Evolutionary conservation across 2,888 invertebrate genomes (phyloP), one percentile per base, ranked within the genome.

Genomic region (Augochlorella aurata): DNA sequence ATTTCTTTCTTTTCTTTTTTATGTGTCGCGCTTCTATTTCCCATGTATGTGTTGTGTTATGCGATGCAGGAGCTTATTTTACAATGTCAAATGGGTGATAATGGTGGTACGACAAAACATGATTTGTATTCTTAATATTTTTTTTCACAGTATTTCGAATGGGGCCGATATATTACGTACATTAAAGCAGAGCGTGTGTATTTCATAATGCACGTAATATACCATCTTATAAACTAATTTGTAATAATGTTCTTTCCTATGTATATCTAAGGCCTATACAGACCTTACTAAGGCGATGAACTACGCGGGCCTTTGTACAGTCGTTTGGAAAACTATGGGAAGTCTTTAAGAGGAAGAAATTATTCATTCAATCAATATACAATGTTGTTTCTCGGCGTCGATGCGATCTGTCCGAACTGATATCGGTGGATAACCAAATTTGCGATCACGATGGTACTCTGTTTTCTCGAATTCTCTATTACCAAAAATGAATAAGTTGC

Each of bases 261-360:
- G 83, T 89, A 89, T 88, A 86, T 89, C 90, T 91, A 92, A 88
- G 90, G 90, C 89, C 92, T 91, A 90, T 87, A 89, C 88, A 90
- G 90, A 91, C 91, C 90, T 92, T 90, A 87, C 90, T 91, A 93
- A 93, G 93, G 92, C 92, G 92, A 90, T 89, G 89, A 90, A 91
- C 91, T 92, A 93, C 90, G 87, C 90, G 90, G 91, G 90, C 90
- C 88, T 91, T 92, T 93, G 93, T 93, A 93, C 92, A 92, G 89
- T 92, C 90, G 90, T 88, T 90, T 90, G 91, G 90, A 92, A 91
- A 90, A 89, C 89, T 91, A 89, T 89, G 89, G 90, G 89, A 91
- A 92, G 91, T 90, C 89, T 92, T 90, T 87, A 88, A 89, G 88
- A 88, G 87, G 89, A 90, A 90, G 90, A 90, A 90, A 88, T 79